Evolutionary conservation across 1,140 invertebrate genomes (phyloP).

Genomic region (Liolophura sinensis): DNA sequence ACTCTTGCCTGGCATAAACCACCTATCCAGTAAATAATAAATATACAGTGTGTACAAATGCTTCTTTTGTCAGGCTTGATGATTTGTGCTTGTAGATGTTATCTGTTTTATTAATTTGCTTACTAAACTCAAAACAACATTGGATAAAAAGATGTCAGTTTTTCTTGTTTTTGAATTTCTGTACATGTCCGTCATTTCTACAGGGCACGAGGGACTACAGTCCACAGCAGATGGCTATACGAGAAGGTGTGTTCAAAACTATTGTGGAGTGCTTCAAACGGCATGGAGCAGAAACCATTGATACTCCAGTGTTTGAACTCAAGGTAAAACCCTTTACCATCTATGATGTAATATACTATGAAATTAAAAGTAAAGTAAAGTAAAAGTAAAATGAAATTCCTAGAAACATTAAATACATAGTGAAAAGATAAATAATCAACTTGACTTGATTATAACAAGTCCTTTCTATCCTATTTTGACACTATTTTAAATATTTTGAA

Average conservation of each 20-base stretch:
- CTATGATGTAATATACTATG: not conserved
- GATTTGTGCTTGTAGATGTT: not conserved
- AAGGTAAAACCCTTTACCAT: constrained; percentile 74
- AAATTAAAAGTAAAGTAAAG: not conserved
- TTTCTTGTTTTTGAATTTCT: not conserved
- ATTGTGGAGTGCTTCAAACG: constrained; percentile 91
- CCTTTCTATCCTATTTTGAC: no score
- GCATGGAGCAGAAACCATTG: constrained; percentile 98
- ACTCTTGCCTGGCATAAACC: no score
- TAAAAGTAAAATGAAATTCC: no score
- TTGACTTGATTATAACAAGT: no score
- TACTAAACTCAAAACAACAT: no score
- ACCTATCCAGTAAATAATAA: no score
- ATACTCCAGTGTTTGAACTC: constrained; percentile 98
- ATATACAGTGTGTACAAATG: no score
- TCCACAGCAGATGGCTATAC: constrained; percentile 91
- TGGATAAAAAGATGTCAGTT: not conserved
- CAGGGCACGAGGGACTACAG: constrained; percentile 95
- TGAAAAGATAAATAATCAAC: no score
- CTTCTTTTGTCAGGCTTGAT: no score
- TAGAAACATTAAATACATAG: no score
- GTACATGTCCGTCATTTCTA: not conserved
- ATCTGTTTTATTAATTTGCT: no score
- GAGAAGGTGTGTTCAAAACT: constrained; percentile 86
- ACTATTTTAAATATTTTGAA: no score